A percentile compares a stretch with the other conserved stretches of the same genome.
Evolutionary conservation across 1,140 invertebrate genomes (phyloP).

Genomic region (Drosophila repleta): DNA sequence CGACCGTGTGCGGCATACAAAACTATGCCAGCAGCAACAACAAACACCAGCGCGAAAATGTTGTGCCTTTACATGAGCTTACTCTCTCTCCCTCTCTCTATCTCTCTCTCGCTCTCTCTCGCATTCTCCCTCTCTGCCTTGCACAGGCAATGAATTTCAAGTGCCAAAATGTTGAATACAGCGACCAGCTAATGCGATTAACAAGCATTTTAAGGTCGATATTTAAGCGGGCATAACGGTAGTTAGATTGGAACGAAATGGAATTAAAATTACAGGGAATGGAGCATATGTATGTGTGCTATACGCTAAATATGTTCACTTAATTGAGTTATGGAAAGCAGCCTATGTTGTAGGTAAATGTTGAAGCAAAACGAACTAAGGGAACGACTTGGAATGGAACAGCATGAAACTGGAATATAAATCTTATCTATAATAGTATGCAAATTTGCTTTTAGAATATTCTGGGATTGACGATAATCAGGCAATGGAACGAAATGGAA

Average conservation of each 20-base stretch:
- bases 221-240: neutral
- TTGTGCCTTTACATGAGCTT: neutral
- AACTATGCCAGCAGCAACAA: slow-evolving; percentile 18
- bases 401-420: too few relatives aligned
- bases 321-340: too few relatives aligned
- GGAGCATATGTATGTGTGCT: too few relatives aligned
- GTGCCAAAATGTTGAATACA: slow-evolving; percentile 33
- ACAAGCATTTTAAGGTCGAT: slow-evolving; percentile 6
- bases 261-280: slow-evolving; percentile 1
- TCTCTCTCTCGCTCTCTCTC: neutral
- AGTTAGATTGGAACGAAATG: neutral
- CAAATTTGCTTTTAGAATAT: neutral
- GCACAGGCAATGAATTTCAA: slow-evolving; percentile 66
- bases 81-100: neutral
- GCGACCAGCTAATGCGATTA: slow-evolving; percentile 23
- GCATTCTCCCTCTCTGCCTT: neutral
- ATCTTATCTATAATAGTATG: too few relatives aligned
- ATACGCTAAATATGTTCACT: too few relatives aligned
- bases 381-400: too few relatives aligned
- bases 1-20: slow-evolving; percentile 38
- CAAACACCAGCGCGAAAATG: slow-evolving; percentile 12
- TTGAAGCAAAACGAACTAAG: too few relatives aligned
- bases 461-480: neutral
- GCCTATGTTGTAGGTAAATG: too few relatives aligned
- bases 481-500: slow-evolving; percentile 1